Evolutionary conservation across 2,113 vertebrate genomes (phyloP).

Genomic region (Corynorhinus townsendii): DNA sequence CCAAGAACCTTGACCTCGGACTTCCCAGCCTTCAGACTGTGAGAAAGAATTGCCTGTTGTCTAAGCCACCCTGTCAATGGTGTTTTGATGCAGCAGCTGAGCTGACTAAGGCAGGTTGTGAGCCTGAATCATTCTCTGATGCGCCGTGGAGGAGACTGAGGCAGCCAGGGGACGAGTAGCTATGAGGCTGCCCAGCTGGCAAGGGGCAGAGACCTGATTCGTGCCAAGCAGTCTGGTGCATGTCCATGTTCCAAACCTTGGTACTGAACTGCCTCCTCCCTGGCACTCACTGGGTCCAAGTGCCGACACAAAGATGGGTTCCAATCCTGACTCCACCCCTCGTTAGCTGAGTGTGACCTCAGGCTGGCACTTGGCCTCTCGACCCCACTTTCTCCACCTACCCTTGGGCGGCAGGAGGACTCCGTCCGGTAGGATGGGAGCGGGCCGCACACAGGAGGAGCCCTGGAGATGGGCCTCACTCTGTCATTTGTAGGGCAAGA

Average conservation of each 20-base stretch:
- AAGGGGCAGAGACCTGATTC: fast-evolving
- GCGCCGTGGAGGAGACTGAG: not conserved
- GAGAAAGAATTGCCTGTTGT: not conserved
- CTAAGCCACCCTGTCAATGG: too few species aligned
- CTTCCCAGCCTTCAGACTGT: not conserved
- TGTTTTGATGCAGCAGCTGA: not conserved
- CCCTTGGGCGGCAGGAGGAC: fast-evolving
- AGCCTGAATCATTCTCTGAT: not conserved
- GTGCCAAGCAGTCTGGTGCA: fast-evolving
- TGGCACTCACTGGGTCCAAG: fast-evolving
- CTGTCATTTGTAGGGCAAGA: fast-evolving
- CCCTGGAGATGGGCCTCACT: fast-evolving
- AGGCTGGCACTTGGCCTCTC: fast-evolving
- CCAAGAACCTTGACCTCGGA: not conserved
- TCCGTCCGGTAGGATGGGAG: not conserved
- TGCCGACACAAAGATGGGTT: not conserved
- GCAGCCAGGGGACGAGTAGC: fast-evolving
- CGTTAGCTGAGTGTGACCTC: not conserved
- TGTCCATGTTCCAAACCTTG: fast-evolving
- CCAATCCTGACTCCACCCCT: not conserved
- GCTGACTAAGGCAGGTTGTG: not conserved
- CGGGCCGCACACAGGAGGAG: not conserved
- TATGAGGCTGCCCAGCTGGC: fast-evolving
- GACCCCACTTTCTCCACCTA: not conserved
- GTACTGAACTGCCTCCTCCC: too few species aligned